Evolutionary conservation across 2,888 invertebrate genomes (phyloP).

Genomic region (Brachynemurus nebulosus): DNA sequence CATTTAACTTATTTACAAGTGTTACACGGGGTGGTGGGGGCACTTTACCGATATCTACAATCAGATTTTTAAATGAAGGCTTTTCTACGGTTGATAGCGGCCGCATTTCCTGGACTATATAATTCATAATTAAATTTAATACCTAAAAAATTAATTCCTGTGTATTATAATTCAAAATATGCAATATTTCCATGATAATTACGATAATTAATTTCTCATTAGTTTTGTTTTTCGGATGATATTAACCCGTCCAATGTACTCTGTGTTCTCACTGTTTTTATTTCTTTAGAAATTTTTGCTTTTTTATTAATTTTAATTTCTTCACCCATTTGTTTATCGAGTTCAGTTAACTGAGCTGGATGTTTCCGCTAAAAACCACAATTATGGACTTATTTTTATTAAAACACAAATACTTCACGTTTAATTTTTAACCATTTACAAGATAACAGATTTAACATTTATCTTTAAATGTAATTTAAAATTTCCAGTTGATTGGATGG

Average conservation of each 20-base stretch:
- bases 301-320: too few species aligned
- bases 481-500: background rate
- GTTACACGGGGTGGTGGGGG: background rate
- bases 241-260: too few species aligned
- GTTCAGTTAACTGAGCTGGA: background rate
- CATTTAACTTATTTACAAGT: background rate
- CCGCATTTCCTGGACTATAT: background rate
- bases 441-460: background rate
- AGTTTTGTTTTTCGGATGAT: too few species aligned
- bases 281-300: background rate
- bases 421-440: background rate
- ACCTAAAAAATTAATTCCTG: background rate
- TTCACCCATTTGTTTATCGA: background rate
- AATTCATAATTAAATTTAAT: background rate
- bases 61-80: background rate
- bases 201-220: too few species aligned
- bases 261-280: background rate
- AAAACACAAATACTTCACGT: too few species aligned
- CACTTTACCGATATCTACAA: background rate
- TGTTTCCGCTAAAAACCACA: background rate
- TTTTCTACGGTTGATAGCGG: background rate
- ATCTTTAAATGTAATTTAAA: background rate
- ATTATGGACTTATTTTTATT: too few species aligned
- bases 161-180: too few species aligned
- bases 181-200: too few species aligned